Evolutionary conservation across 1,140 invertebrate genomes (phyloP), one percentile per base, ranked within the genome.

Genomic region (Scaptomyza graminum): DNA sequence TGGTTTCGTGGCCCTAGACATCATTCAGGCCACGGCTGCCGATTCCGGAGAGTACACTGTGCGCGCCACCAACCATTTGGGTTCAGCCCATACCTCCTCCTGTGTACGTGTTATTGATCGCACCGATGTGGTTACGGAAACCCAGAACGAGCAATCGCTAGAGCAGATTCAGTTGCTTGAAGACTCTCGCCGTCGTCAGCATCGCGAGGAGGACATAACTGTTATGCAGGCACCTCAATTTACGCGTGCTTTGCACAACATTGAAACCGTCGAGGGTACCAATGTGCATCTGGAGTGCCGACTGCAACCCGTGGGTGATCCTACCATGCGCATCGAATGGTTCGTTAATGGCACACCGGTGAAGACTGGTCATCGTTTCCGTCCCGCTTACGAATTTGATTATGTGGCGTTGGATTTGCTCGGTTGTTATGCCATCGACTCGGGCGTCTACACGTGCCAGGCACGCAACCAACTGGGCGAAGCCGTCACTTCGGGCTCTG

Each of bases 361-460:
- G 4, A 96, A 95, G 91, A 96, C 95, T 39, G 98, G 98, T 12
- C 97, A 99, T 91, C 94, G 98, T 66, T 99, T 99, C 93, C 94
- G 97, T 92, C 98, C 98, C 49, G 96, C 97, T 3, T 97, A 99
- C 92, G 98, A 99, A 92, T 99, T 99, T 92, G 98, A 99, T 90
- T 99, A 99, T 90, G 98, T 99, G 6, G 97, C 97, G 37, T 92
- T 99, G 25, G 98, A 99, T 92, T 95, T 99, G 31, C 92, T 99
- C 2, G 97, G 97, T 77, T 97, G 98, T 5, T 99, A 99, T 90
- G 97, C 98, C 37, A 97, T 98, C 90, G 99, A 99, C 92, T 98
- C 97, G 18, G 99, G 99, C 13, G 96, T 99, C 0, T 99, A 98
- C 90, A 98, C 97, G 5, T 98, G 97, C 82, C 96, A 96, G 92